Percentiles rank a stretch among this genome's conserved stretches.
These are phyloP conservation scores for Glaucopsyche alexis DNA, from an alignment of 2,888 invertebrate species.

Conservation along the genomic window DNA sequence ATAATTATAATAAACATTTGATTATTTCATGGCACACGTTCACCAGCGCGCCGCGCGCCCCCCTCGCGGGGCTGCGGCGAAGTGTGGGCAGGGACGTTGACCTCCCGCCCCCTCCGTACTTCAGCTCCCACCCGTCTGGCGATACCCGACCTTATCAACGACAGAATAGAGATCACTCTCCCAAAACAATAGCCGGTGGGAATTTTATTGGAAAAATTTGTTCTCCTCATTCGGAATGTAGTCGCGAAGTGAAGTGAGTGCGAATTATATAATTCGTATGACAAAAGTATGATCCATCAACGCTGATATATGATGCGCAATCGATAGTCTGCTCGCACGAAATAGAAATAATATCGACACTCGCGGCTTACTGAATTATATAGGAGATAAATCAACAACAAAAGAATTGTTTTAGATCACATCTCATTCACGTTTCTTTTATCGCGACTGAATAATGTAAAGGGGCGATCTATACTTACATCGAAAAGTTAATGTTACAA, in stretches of 20 bases:
- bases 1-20: slow-evolving; percentile 40
- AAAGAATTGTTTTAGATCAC: slow-evolving; percentile 15
- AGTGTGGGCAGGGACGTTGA: slow-evolving; percentile 56
- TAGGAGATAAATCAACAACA: not conserved
- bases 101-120: slow-evolving; percentile 56
- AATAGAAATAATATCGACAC: not conserved
- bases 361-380: not conserved
- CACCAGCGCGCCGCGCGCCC: slow-evolving; percentile 37
- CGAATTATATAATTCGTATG: slow-evolving; percentile 54
- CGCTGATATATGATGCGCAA: slow-evolving; percentile 28
- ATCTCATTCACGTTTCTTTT: slow-evolving; percentile 11
- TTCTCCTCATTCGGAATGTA: slow-evolving; percentile 61
- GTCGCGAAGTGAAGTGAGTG: slow-evolving; percentile 60
- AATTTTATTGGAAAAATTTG: slow-evolving; percentile 60
- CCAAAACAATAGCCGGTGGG: slow-evolving; percentile 45
- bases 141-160: slow-evolving; percentile 63
- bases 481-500: not conserved
- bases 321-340: slow-evolving; percentile 25
- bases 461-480: too few relatives aligned
- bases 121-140: slow-evolving; percentile 40
- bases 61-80: slow-evolving; percentile 37
- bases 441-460: slow-evolving; percentile 1
- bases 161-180: slow-evolving; percentile 50
- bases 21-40: slow-evolving; percentile 41
- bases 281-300: slow-evolving; percentile 38